Conservation (phyloP, 2,888 invertebrate genomes). For the Syrista parreyssii region DNA sequence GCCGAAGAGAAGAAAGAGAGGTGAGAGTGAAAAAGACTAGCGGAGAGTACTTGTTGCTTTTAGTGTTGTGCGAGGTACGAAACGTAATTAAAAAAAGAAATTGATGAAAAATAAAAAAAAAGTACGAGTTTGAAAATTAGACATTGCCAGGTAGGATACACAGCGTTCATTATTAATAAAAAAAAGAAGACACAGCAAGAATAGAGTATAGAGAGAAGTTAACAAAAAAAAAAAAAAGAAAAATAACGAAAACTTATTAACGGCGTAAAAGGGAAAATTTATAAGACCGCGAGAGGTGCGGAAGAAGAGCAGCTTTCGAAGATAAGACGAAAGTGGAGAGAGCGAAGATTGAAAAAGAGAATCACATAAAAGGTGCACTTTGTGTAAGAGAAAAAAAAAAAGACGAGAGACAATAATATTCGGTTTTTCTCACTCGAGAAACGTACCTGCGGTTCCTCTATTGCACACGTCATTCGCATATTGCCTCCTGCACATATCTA, state of each 20-base stretch:
- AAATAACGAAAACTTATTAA: background rate
- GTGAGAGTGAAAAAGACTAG: conserved; percentile 24
- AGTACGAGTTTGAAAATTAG: background rate
- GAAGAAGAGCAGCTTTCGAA: background rate
- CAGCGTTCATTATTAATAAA: background rate
- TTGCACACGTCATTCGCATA: conserved; percentile 95
- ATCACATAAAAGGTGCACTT: conserved; percentile 5
- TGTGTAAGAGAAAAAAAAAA: conserved; percentile 16
- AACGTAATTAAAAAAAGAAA: background rate
- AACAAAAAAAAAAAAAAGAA: background rate
- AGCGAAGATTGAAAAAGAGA: background rate
- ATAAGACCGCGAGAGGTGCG: background rate
- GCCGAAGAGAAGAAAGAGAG: conserved; percentile 11
- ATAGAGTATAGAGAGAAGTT: background rate
- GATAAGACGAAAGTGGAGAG: background rate
- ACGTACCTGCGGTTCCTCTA: conserved; percentile 97
- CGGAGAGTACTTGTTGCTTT: conserved; percentile 10
- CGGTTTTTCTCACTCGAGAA: conserved; percentile 44
- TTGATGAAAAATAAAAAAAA: background rate
- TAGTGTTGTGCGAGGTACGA: background rate
- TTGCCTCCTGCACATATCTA: conserved; percentile 98
- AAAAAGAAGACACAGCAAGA: background rate
- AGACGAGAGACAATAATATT: conserved; percentile 20
- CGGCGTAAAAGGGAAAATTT: background rate
- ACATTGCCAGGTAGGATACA: background rate